Evolutionary conservation across 1,140 invertebrate species (phyloP).

Genomic region (Ganaspis sp.): DNA sequence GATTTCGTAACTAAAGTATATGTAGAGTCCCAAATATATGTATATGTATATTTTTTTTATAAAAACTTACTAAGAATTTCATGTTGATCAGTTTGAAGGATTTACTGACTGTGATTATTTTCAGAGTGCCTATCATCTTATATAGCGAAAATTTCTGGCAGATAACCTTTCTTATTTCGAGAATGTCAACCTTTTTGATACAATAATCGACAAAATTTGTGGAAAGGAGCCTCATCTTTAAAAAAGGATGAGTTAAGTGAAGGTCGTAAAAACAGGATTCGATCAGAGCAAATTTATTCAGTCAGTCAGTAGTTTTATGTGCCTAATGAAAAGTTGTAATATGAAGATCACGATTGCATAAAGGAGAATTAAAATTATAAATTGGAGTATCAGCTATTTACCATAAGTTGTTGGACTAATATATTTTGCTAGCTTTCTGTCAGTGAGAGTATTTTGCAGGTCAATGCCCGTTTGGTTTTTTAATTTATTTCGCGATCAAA

Average conservation of each 20-base stretch:
- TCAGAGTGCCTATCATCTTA: constrained; percentile 53
- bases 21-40: background rate
- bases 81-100: constrained; percentile 63
- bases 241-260: background rate
- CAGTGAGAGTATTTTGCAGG: no score
- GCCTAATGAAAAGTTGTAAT: background rate
- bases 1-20: background rate
- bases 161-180: constrained; percentile 49
- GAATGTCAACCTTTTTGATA: constrained; percentile 36
- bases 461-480: no score
- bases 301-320: background rate
- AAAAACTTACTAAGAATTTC: constrained; percentile 65
- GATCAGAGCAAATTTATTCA: background rate
- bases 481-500: no score
- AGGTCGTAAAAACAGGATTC: constrained; percentile 17
- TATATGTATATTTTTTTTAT: background rate
- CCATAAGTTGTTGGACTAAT: background rate
- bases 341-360: background rate
- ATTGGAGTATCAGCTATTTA: background rate
- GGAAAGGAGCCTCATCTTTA: constrained; percentile 13
- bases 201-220: background rate
- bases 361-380: background rate
- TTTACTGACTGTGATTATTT: constrained; percentile 60
- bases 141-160: constrained; percentile 60
- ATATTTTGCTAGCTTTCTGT: no score